Conservation (phyloP, 1,140 invertebrate genomes). For the Periplaneta americana region DNA sequence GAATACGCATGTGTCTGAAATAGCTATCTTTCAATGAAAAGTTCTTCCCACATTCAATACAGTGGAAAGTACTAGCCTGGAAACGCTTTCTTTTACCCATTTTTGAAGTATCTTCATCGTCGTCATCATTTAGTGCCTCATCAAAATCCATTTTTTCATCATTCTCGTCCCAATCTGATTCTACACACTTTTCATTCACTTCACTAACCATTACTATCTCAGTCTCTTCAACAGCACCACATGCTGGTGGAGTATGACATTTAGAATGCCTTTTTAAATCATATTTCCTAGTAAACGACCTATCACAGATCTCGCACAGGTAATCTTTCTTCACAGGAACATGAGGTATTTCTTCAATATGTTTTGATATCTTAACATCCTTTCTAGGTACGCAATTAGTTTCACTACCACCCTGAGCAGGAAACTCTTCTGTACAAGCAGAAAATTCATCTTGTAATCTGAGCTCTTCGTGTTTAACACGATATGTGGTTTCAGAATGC, state of each 20-base stretch:
- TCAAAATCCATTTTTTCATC: neutral
- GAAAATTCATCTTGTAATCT: neutral
- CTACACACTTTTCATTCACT: neutral
- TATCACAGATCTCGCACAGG: conserved; percentile 19
- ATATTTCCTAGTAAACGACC: conserved; percentile 13
- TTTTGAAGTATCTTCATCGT: neutral
- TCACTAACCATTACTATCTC: neutral
- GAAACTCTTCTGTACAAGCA: neutral
- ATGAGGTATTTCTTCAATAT: neutral
- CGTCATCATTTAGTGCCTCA: neutral
- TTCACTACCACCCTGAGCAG: neutral
- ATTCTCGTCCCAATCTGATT: neutral
- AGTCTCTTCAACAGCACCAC: neutral
- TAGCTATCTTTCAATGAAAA: conserved; percentile 8
- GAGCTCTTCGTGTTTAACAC: neutral
- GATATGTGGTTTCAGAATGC: neutral
- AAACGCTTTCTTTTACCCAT: neutral
- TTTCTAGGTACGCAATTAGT: neutral
- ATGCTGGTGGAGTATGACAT: neutral
- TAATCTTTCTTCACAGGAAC: conserved; percentile 6
- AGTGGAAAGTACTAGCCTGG: neutral
- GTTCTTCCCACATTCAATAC: conserved; percentile 1
- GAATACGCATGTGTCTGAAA: conserved; percentile 49
- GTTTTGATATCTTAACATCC: neutral
- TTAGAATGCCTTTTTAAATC: conserved; percentile 19